Base-by-base conservation (phyloP, 2,113 vertebrate genomes). In the Corapipo altera region DNA sequence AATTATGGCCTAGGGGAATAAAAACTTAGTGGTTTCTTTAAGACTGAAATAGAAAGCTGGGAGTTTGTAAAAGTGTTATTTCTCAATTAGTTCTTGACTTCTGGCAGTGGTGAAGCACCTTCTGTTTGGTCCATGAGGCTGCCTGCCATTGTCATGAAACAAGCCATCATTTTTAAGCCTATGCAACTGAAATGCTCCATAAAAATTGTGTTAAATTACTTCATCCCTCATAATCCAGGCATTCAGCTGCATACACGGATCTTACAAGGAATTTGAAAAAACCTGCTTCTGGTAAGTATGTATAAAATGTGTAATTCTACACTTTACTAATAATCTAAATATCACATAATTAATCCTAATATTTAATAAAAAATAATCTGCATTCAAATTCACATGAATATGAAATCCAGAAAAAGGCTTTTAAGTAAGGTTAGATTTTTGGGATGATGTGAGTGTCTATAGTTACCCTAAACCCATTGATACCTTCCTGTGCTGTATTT, bases 1-100 rank as follows among this genome's bases (percentile, higher is more conserved):
- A 94, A 77, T 93, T 81, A 39, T 2, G 41, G 88, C 95, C 94
- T 52, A 23, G 28, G 64, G 94, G 55, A 93, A 82, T 58, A 89
- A 65, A 91, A 91, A 66, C 52, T 57, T 79, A 26, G 24, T 89
- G 15, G 35, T 24, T 88, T 96, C 85, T 91, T 93, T 67, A 94
- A 85, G 76, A 58, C 54, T 70, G 82, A 62, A 78, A 59, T 57
- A 76, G 62, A 77, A 88, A 92, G 58, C 71, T 46, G n/a, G 4
- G 44, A 85, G 21, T 95, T 89, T 54, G 78, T 89, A 70, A 75
- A 81, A 46, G 27, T 57, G 24, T 44, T 79, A 74, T 86, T 95
- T 94, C 72, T 95, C 66, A 5, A 93, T 62, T 71, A 41, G 27
- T 52, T 24, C 32, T 86, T 88, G 48, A 28, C 54, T 89, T 65